These are phyloP conservation scores for Aricia agestis DNA, from an alignment of 1,140 invertebrate species.

Conservation along the genomic window DNA sequence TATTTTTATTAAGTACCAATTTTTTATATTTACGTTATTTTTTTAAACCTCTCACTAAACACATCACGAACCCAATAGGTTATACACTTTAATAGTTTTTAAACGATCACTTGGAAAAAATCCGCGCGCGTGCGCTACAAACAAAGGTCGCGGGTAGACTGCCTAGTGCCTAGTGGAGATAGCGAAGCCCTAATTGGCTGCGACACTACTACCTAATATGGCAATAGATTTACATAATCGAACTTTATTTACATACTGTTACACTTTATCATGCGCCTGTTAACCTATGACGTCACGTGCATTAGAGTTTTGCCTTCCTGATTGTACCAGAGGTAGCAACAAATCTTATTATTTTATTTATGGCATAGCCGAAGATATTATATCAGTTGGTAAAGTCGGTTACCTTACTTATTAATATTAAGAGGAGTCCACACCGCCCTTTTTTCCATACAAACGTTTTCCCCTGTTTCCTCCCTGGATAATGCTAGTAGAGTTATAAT, in stretches of 20 bases:
- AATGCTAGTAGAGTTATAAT: too few species aligned
- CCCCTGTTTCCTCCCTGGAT: too few species aligned
- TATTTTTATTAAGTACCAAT: not conserved
- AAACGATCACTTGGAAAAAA: not conserved
- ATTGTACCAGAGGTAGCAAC: not conserved
- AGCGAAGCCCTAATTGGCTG: conserved; percentile 36
- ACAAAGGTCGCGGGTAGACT: conserved; percentile 41
- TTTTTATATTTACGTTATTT: not conserved
- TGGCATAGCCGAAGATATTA: too few species aligned
- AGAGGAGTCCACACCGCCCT: too few species aligned
- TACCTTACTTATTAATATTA: too few species aligned
- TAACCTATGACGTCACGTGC: conserved; percentile 16
- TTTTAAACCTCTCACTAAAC: not conserved
- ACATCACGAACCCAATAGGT: not conserved
- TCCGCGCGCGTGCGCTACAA: conserved; percentile 34
- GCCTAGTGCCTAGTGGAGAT: conserved; percentile 31
- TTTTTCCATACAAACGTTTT: too few species aligned
- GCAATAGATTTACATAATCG: conserved; percentile 27
- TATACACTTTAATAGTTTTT: not conserved
- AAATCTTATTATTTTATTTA: too few species aligned
- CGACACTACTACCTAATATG: conserved; percentile 24
- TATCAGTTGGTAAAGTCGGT: too few species aligned
- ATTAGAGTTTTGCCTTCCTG: not conserved
- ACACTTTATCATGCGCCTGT: conserved; percentile 14
- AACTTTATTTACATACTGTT: conserved; percentile 33